Conservation (phyloP, 2,888 invertebrate genomes). For the Cylindroiulus punctatus region DNA sequence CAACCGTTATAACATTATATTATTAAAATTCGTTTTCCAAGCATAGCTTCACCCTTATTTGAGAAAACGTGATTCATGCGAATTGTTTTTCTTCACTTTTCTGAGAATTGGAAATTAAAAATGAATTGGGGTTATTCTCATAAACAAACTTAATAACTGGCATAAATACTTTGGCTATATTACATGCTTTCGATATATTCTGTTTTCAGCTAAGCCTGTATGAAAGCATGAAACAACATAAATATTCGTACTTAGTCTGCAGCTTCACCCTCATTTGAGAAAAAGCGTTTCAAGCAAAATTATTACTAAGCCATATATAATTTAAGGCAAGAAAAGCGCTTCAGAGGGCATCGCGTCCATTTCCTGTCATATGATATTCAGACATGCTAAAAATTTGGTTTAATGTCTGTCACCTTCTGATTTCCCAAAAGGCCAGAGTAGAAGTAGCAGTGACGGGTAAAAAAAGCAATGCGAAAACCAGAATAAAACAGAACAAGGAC, state of each 20-base stretch:
- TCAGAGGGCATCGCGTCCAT: conserved; percentile 11
- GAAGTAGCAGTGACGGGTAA: neutral
- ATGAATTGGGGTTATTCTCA: no score
- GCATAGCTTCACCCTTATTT: no score
- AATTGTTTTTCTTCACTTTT: no score
- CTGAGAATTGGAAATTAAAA: no score
- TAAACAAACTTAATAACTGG: no score
- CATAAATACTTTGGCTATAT: no score
- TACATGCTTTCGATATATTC: no score
- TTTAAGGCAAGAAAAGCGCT: neutral
- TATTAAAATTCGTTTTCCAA: no score
- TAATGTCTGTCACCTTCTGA: conserved; percentile 51
- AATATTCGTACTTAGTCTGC: neutral
- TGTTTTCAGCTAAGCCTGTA: no score
- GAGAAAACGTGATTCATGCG: no score
- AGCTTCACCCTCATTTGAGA: neutral
- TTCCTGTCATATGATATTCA: conserved; percentile 32
- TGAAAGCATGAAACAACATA: no score
- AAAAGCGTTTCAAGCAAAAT: neutral
- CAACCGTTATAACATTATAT: no score
- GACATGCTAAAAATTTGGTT: conserved; percentile 44
- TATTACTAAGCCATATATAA: neutral
- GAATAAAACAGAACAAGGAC: neutral
- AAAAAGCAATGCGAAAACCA: neutral
- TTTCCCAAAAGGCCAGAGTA: conserved; percentile 35